A percentile compares a stretch with the other conserved stretches of the same genome.
Evolutionary conservation across 2,888 invertebrate species (phyloP).

Genomic region (Troides oblongomaculatus): DNA sequence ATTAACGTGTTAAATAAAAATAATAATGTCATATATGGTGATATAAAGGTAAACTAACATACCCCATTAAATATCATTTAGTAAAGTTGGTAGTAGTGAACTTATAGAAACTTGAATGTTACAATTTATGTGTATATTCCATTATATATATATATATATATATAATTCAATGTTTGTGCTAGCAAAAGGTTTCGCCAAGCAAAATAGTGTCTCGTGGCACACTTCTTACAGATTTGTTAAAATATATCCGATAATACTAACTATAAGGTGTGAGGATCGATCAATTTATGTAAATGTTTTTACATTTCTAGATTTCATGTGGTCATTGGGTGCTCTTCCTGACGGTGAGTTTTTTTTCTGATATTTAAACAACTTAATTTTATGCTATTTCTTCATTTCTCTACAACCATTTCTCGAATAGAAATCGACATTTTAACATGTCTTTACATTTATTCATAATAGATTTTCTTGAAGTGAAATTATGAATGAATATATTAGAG

Average conservation of each 20-base stretch:
- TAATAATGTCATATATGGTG: constrained; percentile 51
- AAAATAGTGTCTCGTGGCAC: constrained; percentile 79
- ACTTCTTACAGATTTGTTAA: constrained; percentile 36
- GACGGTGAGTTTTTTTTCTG: constrained; percentile 89
- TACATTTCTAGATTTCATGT: constrained; percentile 97
- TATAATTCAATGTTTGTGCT: constrained; percentile 53
- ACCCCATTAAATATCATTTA: constrained; percentile 59
- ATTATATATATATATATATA: constrained; percentile 35
- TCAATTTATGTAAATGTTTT: constrained; percentile 81
- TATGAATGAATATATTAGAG: too few species aligned
- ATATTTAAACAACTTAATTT: constrained; percentile 60
- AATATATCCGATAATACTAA: constrained; percentile 56
- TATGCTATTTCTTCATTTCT: constrained; percentile 52
- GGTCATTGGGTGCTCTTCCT: constrained; percentile 98
- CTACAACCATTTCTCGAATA: constrained; percentile 35
- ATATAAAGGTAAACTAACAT: constrained; percentile 63
- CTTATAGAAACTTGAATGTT: constrained; percentile 60
- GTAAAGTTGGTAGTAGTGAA: constrained; percentile 59
- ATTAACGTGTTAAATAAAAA: constrained; percentile 64
- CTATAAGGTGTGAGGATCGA: constrained; percentile 72
- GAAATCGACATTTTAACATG: constrained; percentile 31
- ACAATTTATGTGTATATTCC: constrained; percentile 52
- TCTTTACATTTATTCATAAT: not conserved
- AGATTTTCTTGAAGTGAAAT: not conserved
- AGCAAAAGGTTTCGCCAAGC: constrained; percentile 71